phyloP scores from a whole-genome alignment of 2,113 vertebrate genomes.

The Acanthisitta chloris region DNA sequence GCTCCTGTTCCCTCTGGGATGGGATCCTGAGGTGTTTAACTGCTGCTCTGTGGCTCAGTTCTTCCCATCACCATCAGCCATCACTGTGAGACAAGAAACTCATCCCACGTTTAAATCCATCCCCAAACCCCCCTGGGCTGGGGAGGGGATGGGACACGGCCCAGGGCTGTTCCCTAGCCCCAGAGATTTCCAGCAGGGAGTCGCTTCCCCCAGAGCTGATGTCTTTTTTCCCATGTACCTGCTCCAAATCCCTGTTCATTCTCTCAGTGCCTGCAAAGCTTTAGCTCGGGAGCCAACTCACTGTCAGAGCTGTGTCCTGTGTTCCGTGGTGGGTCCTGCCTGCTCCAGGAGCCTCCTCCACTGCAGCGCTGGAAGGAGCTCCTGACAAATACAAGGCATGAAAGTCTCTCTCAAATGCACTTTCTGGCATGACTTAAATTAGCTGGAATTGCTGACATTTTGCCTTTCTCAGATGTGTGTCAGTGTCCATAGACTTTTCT shows the following conservation, averaged over 20 bases:
- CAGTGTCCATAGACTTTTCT: slow-evolving; percentile 15
- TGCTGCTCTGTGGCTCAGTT: accelerated
- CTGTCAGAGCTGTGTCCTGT: not conserved
- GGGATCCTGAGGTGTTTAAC: not conserved
- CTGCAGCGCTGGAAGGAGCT: not conserved
- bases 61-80: not conserved
- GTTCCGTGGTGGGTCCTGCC: not conserved
- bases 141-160: not conserved
- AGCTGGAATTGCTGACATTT: slow-evolving; percentile 47
- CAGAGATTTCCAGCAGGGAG: not conserved
- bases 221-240: not conserved
- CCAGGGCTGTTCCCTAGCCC: not conserved
- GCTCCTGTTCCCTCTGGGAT: not conserved
- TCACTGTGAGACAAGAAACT: not conserved
- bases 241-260: not conserved
- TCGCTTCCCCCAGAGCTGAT: not conserved
- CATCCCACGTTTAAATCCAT: not conserved
- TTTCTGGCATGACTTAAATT: slow-evolving; percentile 25
- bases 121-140: not conserved
- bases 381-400: slow-evolving; percentile 5
- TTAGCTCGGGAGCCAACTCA: not conserved
- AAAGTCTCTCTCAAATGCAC: not conserved
- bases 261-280: not conserved
- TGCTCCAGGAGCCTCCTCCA: not conserved
- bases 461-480: slow-evolving; percentile 35